These are phyloP conservation scores for Macropodus opercularis DNA, from an alignment of 2,797 vertebrate species.

Conservation along the genomic window DNA sequence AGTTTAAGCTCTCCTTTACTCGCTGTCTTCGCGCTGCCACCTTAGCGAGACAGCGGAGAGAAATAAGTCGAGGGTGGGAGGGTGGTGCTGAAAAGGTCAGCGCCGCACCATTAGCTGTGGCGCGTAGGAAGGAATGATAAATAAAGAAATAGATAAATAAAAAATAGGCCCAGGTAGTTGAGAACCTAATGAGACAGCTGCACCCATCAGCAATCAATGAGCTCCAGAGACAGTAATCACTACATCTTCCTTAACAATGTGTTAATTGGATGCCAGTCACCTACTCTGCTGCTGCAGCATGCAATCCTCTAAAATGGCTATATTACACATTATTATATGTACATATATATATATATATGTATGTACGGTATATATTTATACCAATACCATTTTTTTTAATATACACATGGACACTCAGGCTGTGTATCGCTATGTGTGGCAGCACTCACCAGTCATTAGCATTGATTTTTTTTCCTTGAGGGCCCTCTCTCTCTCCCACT, in stretches of 20 bases:
- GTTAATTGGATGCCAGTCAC: slow-evolving; percentile 74
- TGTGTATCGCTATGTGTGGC: slow-evolving; percentile 41
- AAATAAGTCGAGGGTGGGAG: slow-evolving; percentile 23
- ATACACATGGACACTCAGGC: slow-evolving; percentile 23
- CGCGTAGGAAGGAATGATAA: slow-evolving; percentile 56
- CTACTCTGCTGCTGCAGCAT: slow-evolving; percentile 39
- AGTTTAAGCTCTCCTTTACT: slow-evolving; percentile 2
- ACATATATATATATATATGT: too few relatives aligned
- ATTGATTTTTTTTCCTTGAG: slow-evolving; percentile 73
- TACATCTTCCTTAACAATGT: slow-evolving; percentile 64
- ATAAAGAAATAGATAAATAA: slow-evolving; percentile 72
- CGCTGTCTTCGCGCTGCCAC: not conserved
- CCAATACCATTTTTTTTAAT: too few relatives aligned
- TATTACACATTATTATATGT: too few relatives aligned
- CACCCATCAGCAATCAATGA: slow-evolving; percentile 70
- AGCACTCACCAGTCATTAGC: slow-evolving; percentile 62
- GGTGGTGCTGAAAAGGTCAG: slow-evolving; percentile 54
- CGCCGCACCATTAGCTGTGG: slow-evolving; percentile 34
- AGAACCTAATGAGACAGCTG: slow-evolving; percentile 69
- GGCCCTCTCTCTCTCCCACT: slow-evolving; percentile 22
- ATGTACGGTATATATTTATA: too few relatives aligned
- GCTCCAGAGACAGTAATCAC: slow-evolving; percentile 66
- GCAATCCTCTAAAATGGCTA: slow-evolving; percentile 7
- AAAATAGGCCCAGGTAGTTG: slow-evolving; percentile 70
- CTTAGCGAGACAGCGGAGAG: not conserved